Base-by-base conservation (phyloP, 1,140 invertebrate species). In the Nasonia giraulti region DNA sequence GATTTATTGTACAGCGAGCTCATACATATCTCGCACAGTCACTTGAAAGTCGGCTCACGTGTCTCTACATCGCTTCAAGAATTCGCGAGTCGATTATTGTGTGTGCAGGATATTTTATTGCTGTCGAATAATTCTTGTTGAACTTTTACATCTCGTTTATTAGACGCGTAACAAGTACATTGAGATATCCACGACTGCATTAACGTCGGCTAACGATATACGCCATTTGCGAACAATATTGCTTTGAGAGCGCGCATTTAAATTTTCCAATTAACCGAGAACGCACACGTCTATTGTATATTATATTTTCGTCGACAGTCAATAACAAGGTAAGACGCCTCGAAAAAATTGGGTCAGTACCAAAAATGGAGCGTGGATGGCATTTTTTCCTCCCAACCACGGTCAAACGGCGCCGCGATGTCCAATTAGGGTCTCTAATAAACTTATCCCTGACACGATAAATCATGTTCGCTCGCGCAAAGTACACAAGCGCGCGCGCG, bases 371-470 rank as follows among this genome's bases (percentile, higher is more conserved):
- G 33, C 44, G 47, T 37, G 27, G 27, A 62, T 3, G 47, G 47
- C 23, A 31, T 62, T 62, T 62, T 62, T 62, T 78, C 55, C 17
- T 78, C 23, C 31, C 14, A 55, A 50, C 47, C 76, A 62, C 31
- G 76, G 76, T 47, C 76, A 62, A 62, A 31, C 12, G 2, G 27
- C 55, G 55, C 55, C 55, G 55, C 55, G 55, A 55, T 55, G 76
- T 62, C 50, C 20, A 62, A 77, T 78, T 37, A 31, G 23, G 76
- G 62, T 47, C 47, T 55, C 27, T 62, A 78, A 33, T 78, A 62
- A 27, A 33, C 3, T 62, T 62, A 78, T 78, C 76, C 76, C 76
- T 78, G 76, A 78, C 76, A 78, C 23, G 11, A 27, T 78, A 78
- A 78, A 78, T 78, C 27, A 78, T 55, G 31, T n/a, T 31, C 69